Base-by-base conservation (phyloP, 2,797 vertebrate genomes). In the Buphagus erythrorhynchus region DNA sequence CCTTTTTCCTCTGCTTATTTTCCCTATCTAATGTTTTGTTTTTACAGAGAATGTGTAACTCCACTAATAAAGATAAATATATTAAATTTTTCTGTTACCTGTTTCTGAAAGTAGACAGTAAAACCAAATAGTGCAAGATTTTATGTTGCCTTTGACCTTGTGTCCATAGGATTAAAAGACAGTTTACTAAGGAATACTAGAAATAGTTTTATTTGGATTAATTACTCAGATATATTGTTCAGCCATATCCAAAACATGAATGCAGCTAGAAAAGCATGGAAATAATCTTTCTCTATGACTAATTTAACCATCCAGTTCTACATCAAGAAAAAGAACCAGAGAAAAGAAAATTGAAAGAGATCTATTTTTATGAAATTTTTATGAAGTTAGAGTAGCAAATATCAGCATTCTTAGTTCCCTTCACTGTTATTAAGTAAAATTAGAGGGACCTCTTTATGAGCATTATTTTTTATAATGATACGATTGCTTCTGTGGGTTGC, bases 381-480 rank as follows among this genome's bases (percentile, higher is more conserved):
- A 31, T 61, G 0, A 66, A 92, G 68, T 76, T 65, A 26, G 6
- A 38, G 14, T 45, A 69, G 5, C 9, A 0, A 71, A 43, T 55
- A 40, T 86, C 48, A 36, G 1, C 19, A 61, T 48, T 46, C 20
- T 72, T 58, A 40, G 5, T 48, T 86, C 5, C 13, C 33, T 49
- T 46, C 25, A 61, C 3, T 87, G 84, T 68, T 57, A 49, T 61
- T 54, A 49, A 86, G 21, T 28, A 72, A 86, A 84, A 68, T 42
- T 42, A 35, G 33, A 59, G 28, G 5, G 3, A 8, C 1, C 0
- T 33, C 2, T 40, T 68, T 52, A 72, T 43, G n/a, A 57, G 3
- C 7, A 25, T 72, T 18, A 1, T 58, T 62, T 90, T 72, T 45
- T 35, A 4, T 8, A 90, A 86, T 33, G 0, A 35, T 35, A 29